Conservation (phyloP, 2,113 vertebrate species). For the Phylloscopus whistleri region DNA sequence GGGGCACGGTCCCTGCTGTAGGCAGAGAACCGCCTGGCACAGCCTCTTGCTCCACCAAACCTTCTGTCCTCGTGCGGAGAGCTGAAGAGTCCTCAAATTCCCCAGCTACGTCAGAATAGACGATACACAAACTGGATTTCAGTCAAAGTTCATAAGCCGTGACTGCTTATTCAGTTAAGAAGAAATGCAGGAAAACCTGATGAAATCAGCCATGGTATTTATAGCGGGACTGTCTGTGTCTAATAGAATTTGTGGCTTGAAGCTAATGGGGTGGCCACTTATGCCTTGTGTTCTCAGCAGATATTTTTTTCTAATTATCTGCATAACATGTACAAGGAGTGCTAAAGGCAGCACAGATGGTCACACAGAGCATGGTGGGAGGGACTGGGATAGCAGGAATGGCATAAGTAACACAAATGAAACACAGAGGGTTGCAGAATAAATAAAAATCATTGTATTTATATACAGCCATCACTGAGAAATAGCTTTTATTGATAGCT, state of each 20-base stretch:
- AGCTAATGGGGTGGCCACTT: not conserved
- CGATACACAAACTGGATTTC: not conserved
- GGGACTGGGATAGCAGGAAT: not conserved
- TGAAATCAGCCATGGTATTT: not conserved
- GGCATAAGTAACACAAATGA: not conserved
- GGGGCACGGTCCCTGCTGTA: not conserved
- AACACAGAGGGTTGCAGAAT: not conserved
- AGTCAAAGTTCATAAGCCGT: not conserved
- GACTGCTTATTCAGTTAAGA: not conserved
- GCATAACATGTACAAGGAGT: not conserved
- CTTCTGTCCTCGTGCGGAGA: not conserved
- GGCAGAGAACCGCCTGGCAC: not conserved
- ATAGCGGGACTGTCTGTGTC: not conserved
- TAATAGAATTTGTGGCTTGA: not conserved
- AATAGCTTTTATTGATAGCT: not conserved
- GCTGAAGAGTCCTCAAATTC: not conserved
- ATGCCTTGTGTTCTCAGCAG: not conserved
- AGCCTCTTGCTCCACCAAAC: not conserved
- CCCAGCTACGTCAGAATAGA: not conserved
- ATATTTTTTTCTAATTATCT: slow-evolving; percentile 20
- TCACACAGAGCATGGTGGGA: not conserved
- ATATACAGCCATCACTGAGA: not conserved
- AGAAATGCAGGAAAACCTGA: not conserved
- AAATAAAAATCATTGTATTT: not conserved
- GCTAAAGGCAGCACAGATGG: not conserved